Percentiles rank a stretch among this genome's conserved stretches.
Evolutionary conservation across 2,797 vertebrate genomes (phyloP).

Genomic region (Muscicapa comitata): DNA sequence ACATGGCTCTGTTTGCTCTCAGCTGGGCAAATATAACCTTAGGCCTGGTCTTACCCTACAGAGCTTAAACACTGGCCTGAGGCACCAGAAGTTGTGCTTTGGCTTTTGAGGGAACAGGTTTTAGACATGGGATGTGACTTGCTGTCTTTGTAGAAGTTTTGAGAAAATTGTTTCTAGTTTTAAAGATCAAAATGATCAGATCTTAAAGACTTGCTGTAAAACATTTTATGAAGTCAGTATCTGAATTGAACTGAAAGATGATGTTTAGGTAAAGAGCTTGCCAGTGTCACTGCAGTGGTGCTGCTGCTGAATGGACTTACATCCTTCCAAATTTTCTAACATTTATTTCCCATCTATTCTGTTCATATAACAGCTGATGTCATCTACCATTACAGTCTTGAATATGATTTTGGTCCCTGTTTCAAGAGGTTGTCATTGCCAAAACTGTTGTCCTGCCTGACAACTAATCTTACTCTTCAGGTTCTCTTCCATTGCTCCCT

Average conservation of each 20-base stretch:
- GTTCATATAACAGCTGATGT: background rate
- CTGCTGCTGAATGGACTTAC: background rate
- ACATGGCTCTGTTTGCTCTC: background rate
- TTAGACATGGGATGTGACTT: background rate
- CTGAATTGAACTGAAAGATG: background rate
- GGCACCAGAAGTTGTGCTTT: background rate
- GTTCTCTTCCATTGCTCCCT: background rate
- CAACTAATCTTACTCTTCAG: background rate
- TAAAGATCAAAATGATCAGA: background rate
- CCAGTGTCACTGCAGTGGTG: background rate
- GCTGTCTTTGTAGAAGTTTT: background rate
- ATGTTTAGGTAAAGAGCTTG: background rate
- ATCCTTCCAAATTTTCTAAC: background rate
- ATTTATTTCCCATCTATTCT: background rate
- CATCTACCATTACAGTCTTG: background rate
- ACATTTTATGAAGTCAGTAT: background rate
- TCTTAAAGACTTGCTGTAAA: background rate
- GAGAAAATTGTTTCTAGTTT: background rate
- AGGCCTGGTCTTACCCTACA: background rate
- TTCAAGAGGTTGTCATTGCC: background rate
- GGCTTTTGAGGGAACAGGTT: background rate
- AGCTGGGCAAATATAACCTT: background rate
- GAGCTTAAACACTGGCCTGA: background rate
- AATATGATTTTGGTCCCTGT: background rate
- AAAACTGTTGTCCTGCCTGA: background rate